A percentile compares a stretch with the other conserved stretches of the same genome.
Evolutionary conservation across 2,113 vertebrate genomes (phyloP).

Genomic region (Entosphenus tridentatus): DNA sequence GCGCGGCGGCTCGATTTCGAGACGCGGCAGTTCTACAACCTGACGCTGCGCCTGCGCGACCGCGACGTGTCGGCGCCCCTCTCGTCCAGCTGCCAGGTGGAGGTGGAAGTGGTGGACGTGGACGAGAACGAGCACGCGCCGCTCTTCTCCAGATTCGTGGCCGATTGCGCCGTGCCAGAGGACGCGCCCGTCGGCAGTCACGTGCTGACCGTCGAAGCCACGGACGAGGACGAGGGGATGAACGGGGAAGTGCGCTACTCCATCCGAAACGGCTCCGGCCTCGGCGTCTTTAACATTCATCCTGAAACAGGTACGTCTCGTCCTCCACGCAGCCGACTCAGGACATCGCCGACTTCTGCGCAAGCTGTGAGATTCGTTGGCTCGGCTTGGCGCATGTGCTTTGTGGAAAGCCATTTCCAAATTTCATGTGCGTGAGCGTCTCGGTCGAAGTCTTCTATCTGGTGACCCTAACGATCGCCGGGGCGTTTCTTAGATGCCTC

Average conservation of each 20-base stretch:
- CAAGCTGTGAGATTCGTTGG: too few relatives aligned
- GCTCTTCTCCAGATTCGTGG: conserved; percentile 49
- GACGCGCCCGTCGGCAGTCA: conserved; percentile 47
- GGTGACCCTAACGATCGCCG: too few relatives aligned
- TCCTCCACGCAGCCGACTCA: too few relatives aligned
- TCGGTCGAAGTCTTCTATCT: too few relatives aligned
- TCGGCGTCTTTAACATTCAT: conserved; percentile 70
- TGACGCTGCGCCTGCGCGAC: conserved; percentile 72
- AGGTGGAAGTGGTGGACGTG: conserved; percentile 70
- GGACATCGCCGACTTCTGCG: too few relatives aligned
- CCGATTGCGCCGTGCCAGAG: conserved; percentile 65
- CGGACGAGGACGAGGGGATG: conserved; percentile 54
- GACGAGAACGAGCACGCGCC: conserved; percentile 75
- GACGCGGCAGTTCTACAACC: conserved; percentile 58
- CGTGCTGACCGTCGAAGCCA: conserved; percentile 54
- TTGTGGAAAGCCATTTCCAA: too few relatives aligned
- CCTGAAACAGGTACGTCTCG: conserved; percentile 62
- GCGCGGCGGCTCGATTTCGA: conserved; percentile 68
- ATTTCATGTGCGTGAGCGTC: too few relatives aligned
- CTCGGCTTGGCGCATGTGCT: too few relatives aligned
- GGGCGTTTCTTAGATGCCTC: too few relatives aligned
- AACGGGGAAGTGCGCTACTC: conserved; percentile 77
- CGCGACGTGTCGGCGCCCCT: conserved; percentile 65
- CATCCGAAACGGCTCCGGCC: conserved; percentile 68
- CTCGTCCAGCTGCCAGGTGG: conserved; percentile 61